These are phyloP conservation scores for Notoglanidium macrostoma DNA, from an alignment of 2,797 vertebrate genomes.

Conservation along the genomic window DNA sequence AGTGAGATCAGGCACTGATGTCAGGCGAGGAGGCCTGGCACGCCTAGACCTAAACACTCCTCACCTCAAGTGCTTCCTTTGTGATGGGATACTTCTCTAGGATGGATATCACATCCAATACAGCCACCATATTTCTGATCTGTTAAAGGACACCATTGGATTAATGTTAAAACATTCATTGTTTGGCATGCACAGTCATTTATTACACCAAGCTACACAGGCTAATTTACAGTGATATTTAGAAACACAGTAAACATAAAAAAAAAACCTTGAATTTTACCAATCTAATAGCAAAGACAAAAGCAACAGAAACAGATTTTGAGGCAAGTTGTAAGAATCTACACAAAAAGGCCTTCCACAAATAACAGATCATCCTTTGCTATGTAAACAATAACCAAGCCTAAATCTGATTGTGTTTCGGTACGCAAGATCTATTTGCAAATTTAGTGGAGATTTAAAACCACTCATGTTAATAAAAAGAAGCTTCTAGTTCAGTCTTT, in stretches of 20 bases:
- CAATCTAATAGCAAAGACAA: background rate
- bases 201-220: background rate
- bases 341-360: background rate
- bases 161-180: background rate
- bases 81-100: constrained; percentile 97
- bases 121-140: constrained; percentile 95
- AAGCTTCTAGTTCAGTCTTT: background rate
- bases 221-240: background rate
- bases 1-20: background rate
- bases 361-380: background rate
- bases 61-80: constrained; percentile 96
- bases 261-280: background rate
- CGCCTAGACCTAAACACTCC: constrained; percentile 25
- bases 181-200: background rate
- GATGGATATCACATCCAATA: constrained; percentile 93
- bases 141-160: constrained; percentile 66
- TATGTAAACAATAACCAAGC: background rate
- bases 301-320: background rate
- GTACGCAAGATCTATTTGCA: background rate
- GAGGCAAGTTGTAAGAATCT: background rate
- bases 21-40: background rate
- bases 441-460: background rate
- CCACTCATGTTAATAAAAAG: background rate
- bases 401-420: background rate
- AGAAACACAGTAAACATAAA: background rate